A percentile compares a stretch with the other conserved stretches of the same genome.
These are phyloP conservation scores for Oithona nana DNA, from an alignment of 2,888 invertebrate genomes.

Conservation along the genomic window DNA sequence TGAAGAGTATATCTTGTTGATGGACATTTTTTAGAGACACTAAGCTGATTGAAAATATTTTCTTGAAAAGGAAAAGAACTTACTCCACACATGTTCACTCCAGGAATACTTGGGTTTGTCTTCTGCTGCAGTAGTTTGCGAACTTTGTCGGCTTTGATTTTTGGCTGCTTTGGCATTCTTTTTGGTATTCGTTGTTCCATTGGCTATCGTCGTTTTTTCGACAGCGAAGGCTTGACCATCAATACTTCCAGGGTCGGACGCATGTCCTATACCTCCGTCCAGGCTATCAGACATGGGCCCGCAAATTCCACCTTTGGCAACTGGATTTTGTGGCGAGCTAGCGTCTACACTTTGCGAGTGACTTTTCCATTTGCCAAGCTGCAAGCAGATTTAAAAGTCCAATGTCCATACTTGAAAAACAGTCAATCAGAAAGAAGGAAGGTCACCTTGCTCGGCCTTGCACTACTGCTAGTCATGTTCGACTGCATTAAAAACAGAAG, in stretches of 20 bases:
- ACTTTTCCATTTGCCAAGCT: conserved; percentile 1
- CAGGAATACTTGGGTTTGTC: not conserved
- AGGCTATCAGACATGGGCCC: not conserved
- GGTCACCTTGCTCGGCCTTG: no score
- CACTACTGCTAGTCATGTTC: not conserved
- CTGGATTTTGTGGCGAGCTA: not conserved
- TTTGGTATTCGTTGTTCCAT: not conserved
- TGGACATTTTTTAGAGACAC: no score
- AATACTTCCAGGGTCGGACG: not conserved
- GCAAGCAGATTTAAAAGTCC: not conserved
- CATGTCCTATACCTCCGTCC: not conserved
- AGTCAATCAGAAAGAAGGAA: no score
- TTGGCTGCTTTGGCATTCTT: not conserved
- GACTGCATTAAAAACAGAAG: not conserved
- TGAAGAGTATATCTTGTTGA: no score
- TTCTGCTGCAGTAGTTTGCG: not conserved
- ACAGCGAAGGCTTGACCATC: not conserved
- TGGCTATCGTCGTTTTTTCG: not conserved
- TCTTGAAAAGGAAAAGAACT: not conserved
- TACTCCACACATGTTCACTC: conserved; percentile 16
- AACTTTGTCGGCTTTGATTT: not conserved
- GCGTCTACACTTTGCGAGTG: not conserved
- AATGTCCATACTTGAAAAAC: no score
- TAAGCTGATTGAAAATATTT: no score
- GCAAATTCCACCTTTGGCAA: not conserved